Conservation (phyloP, 2,113 vertebrate genomes). For the Aptenodytes patagonicus region DNA sequence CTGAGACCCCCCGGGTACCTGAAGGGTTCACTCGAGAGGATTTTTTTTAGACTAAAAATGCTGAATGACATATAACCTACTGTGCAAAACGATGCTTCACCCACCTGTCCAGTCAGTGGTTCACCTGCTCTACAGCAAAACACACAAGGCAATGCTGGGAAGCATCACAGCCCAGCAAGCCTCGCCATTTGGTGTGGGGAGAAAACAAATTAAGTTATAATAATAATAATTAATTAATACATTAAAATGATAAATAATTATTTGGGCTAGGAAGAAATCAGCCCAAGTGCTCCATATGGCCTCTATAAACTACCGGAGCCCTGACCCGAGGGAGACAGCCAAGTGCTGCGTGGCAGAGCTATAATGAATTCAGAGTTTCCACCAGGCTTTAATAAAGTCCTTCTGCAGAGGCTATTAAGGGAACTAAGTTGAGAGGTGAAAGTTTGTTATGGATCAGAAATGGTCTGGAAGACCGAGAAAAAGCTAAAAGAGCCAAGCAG, state of each 20-base stretch:
- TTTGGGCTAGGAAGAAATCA: neutral
- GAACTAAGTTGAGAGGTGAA: neutral
- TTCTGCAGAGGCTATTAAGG: neutral
- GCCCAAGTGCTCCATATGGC: neutral
- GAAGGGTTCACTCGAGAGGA: neutral
- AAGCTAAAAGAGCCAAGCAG: neutral
- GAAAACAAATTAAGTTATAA: neutral
- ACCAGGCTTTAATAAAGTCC: slow-evolving; percentile 12
- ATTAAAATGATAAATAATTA: neutral
- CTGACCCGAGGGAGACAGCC: neutral
- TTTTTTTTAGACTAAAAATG: neutral
- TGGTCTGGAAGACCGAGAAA: neutral
- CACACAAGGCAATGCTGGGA: neutral
- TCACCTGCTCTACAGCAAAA: neutral
- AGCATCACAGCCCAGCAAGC: neutral
- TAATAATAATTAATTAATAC: neutral
- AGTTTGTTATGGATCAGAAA: neutral
- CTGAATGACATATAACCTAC: neutral
- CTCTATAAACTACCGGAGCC: neutral
- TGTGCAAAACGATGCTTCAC: neutral
- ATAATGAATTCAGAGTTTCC: slow-evolving; percentile 1
- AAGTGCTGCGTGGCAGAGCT: neutral
- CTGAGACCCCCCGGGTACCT: fast-evolving
- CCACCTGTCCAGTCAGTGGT: fast-evolving
- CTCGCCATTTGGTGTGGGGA: neutral